Conservation (phyloP, 2,113 vertebrate species). For the Lycaon pictus region DNA sequence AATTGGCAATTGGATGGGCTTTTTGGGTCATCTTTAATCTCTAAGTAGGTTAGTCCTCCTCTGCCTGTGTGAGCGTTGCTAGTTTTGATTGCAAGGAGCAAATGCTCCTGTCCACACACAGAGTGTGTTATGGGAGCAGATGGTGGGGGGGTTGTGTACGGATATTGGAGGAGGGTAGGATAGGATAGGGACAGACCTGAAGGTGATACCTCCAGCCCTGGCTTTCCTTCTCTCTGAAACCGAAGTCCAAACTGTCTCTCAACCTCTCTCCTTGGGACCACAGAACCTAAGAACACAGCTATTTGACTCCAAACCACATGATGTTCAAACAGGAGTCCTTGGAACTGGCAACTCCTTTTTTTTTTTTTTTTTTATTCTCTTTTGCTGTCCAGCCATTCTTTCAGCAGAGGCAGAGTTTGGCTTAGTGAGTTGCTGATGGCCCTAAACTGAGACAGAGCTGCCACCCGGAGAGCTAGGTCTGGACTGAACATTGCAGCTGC, state of each 20-base stretch:
- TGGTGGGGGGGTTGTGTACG: background rate
- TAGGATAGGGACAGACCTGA: background rate
- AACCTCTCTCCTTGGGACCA: background rate
- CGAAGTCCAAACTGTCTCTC: slow-evolving; percentile 42
- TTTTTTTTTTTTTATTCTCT: background rate
- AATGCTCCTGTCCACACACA: background rate
- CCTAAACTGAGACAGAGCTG: slow-evolving; percentile 2
- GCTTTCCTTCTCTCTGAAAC: slow-evolving; percentile 46
- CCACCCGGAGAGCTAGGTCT: slow-evolving; percentile 11
- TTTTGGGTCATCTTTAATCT: background rate
- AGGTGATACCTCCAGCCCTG: background rate
- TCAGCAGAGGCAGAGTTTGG: background rate
- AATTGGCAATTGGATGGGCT: background rate
- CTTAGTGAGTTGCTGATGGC: slow-evolving; percentile 11
- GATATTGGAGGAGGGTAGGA: background rate
- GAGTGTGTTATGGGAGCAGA: background rate
- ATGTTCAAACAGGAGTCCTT: background rate
- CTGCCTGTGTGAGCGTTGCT: background rate
- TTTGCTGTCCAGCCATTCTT: slow-evolving; percentile 29
- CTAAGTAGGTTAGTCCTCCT: background rate
- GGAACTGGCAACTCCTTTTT: background rate
- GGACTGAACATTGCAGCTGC: slow-evolving; percentile 67
- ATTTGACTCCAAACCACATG: slow-evolving; percentile 31
- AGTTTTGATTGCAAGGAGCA: background rate
- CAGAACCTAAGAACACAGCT: slow-evolving; percentile 19